Base-by-base conservation (phyloP, 2,797 vertebrate species). In the Dromococcyx pavoninus region DNA sequence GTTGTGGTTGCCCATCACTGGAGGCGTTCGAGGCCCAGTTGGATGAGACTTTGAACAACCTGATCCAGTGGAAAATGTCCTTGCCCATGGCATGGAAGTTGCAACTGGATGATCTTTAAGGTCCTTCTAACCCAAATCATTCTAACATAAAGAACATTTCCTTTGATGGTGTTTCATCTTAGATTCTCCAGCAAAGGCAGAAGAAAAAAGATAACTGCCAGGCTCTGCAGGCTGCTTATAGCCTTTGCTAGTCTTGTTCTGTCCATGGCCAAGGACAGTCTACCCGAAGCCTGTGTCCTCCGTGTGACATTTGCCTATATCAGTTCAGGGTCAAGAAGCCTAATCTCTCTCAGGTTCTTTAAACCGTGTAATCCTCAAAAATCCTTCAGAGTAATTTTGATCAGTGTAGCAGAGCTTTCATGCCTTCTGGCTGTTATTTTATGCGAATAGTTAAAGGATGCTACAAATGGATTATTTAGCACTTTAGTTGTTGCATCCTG, bases 321-420 rank as follows among this genome's bases (percentile, higher is more conserved):
- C 33, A n/a, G 11, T 58, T 74, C 30, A 75, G 79, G 71, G 76
- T 91, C 82, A 72, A 91, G 86, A 93, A 61, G 58, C 77, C 41
- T 88, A 80, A 89, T 84, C 43, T 72, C 46, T 69, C 46, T 11
- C 0, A 3, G 37, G 44, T 75, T 66, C 58, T 39, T 83, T 84
- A 88, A 89, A 78, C 37, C 0, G 0, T 21, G 7, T 53, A 85
- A 94, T 86, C 81, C 78, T 76, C 65, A 77, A 69, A 93, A 91
- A 94, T 69, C 65, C 61, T 77, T 86, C 75, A 61, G 33, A 86
- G 58, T 77, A 80, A 80, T 96, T 93, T 72, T 77, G 30, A 74
- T 75, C 41, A 48, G 62, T 18, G 23, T 35, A 71, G 37, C 32
- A 86, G 67, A 84, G n/a, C n/a, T 89, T 56, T 39, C 39, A 21